phyloP scores from a whole-genome alignment of 2,888 invertebrate genomes.

The Catocala sponsa region DNA sequence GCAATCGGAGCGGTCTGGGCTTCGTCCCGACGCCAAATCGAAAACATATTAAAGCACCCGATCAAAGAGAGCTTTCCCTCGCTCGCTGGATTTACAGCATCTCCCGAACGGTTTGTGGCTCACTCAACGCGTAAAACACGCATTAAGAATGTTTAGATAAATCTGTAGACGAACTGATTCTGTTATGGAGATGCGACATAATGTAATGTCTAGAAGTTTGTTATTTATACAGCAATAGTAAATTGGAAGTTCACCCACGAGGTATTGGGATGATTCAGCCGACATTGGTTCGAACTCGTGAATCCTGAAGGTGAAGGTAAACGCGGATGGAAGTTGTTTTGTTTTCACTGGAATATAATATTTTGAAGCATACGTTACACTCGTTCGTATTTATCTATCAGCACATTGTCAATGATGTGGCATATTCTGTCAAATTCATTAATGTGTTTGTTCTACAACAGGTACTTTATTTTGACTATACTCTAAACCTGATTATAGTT shows the following conservation, averaged over 20 bases:
- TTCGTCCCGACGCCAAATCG: conserved; percentile 76
- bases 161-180: conserved; percentile 24
- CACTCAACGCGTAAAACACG: conserved; percentile 34
- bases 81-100: conserved; percentile 65
- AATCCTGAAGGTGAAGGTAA: conserved; percentile 7
- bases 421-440: too few species aligned
- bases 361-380: not conserved
- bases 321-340: not conserved
- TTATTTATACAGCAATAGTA: not conserved
- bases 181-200: conserved; percentile 21
- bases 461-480: too few species aligned
- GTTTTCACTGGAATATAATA: not conserved
- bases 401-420: too few species aligned
- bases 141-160: conserved; percentile 42
- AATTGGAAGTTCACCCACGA: not conserved
- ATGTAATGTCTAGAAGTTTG: conserved; percentile 16
- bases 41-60: conserved; percentile 81
- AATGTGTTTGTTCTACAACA: too few species aligned
- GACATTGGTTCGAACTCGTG: not conserved
- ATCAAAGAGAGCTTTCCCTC: conserved; percentile 80
- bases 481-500: too few species aligned
- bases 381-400: too few species aligned
- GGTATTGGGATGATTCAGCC: not conserved
- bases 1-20: conserved; percentile 74
- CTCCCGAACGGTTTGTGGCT: conserved; percentile 54